Conservation (phyloP, 92 coral and sea anemone genomes). For the Umimayanthus kanabou region DNA sequence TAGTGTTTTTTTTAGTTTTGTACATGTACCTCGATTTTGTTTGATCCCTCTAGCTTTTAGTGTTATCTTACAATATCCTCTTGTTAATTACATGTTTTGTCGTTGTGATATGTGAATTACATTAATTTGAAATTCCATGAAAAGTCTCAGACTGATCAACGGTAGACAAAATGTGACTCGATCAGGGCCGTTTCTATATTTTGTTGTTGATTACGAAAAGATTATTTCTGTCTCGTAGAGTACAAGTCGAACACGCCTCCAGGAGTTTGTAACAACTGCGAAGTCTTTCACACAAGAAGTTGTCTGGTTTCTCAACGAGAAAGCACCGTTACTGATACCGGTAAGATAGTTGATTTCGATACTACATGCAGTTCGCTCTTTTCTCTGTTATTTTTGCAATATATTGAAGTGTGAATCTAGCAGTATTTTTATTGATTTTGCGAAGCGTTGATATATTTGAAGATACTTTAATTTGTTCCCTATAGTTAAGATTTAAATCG, state of each 20-base stretch:
- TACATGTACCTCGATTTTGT: no score
- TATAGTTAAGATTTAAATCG: not conserved
- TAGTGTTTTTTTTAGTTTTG: no score
- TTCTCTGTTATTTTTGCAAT: not conserved
- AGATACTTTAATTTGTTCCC: no score
- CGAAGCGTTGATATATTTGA: not conserved
- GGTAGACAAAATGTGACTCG: not conserved
- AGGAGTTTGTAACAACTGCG: constrained; percentile 87
- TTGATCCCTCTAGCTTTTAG: no score
- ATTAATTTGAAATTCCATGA: no score
- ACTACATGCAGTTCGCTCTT: no score
- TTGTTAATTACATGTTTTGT: not conserved
- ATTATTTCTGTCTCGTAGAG: constrained; percentile 47
- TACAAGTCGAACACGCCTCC: constrained; percentile 69
- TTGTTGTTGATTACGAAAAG: not conserved
- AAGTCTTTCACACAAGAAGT: constrained; percentile 86
- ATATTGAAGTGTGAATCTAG: not conserved
- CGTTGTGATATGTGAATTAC: no score
- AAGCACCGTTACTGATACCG: constrained; percentile 60
- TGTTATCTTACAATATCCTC: no score
- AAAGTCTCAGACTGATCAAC: not conserved
- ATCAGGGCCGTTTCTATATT: not conserved
- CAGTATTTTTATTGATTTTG: no score
- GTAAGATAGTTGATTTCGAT: constrained; percentile 38
- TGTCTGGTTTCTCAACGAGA: constrained; percentile 65